Percentiles rank a stretch among this genome's conserved stretches.
These are phyloP conservation scores for Chaetodon trifasciatus DNA, from an alignment of 2,797 vertebrate species.

Conservation along the genomic window DNA sequence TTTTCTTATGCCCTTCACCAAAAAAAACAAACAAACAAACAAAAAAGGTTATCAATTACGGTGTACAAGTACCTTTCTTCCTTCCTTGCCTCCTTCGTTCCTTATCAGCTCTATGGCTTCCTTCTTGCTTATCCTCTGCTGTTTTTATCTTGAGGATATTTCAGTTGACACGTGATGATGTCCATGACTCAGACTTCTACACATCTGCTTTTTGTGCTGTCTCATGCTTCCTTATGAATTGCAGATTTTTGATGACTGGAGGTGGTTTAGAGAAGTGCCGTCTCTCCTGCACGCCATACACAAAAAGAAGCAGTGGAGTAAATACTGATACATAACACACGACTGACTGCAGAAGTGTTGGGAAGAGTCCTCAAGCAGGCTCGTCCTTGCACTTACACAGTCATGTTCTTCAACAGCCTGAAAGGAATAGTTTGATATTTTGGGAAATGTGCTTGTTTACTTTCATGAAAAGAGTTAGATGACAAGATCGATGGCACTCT, in stretches of 20 bases:
- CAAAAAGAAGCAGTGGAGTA: neutral
- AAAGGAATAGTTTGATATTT: conserved; percentile 4
- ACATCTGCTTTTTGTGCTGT: neutral
- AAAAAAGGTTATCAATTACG: neutral
- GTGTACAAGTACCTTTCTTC: neutral
- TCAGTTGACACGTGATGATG: conserved; percentile 5
- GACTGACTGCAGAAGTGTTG: neutral
- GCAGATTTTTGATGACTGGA: conserved; percentile 31
- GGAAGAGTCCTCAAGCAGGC: neutral
- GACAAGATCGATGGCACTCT: neutral
- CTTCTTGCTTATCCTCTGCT: neutral
- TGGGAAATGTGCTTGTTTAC: neutral
- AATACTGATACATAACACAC: conserved; percentile 1
- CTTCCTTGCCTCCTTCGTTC: neutral
- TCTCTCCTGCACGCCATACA: neutral
- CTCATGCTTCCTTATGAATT: conserved; percentile 6
- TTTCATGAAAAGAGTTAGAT: neutral
- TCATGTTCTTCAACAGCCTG: neutral
- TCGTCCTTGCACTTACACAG: neutral
- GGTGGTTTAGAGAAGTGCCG: conserved; percentile 7
- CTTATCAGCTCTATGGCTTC: conserved; percentile 6
- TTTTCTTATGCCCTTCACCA: conserved; percentile 22
- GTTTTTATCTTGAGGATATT: conserved; percentile 5
- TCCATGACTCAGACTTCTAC: conserved; percentile 14
- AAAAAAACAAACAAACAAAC: conserved; percentile 10